Evolutionary conservation across 92 coral and sea anemone species (phyloP).

Genomic region (Zoanthus sansibaricus): DNA sequence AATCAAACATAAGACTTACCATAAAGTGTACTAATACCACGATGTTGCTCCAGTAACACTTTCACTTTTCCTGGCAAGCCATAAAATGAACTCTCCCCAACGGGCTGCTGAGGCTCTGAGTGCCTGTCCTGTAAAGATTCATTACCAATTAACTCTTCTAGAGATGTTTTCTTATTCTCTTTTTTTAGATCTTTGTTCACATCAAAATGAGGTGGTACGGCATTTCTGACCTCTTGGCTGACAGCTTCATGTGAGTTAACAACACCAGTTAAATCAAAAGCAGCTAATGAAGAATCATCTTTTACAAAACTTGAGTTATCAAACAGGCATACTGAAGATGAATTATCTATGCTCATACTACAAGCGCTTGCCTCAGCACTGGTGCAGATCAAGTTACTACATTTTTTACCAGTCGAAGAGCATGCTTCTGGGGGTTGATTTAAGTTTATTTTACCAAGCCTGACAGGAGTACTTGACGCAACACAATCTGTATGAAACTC

Average conservation of each 20-base stretch:
- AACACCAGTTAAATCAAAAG: slow-evolving; percentile 76
- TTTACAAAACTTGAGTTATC: slow-evolving; percentile 61
- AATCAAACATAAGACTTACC: slow-evolving; percentile 63
- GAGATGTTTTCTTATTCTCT: not conserved
- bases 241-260: slow-evolving; percentile 61
- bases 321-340: slow-evolving; percentile 19
- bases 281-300: slow-evolving; percentile 83
- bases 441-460: not conserved
- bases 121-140: not conserved
- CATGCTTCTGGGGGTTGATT: not conserved
- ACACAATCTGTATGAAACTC: not conserved
- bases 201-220: not conserved
- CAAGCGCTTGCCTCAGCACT: not conserved
- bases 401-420: not conserved
- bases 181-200: not conserved
- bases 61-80: slow-evolving; percentile 86
- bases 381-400: not conserved
- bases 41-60: slow-evolving; percentile 69
- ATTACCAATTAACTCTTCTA: not conserved
- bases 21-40: slow-evolving; percentile 88
- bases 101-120: not conserved
- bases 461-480: slow-evolving; percentile 27
- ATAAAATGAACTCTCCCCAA: slow-evolving; percentile 65
- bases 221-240: not conserved
- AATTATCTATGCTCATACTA: slow-evolving; percentile 3